Evolutionary conservation across 2,797 vertebrate genomes (phyloP).

Genomic region (Taenioides sp.): DNA sequence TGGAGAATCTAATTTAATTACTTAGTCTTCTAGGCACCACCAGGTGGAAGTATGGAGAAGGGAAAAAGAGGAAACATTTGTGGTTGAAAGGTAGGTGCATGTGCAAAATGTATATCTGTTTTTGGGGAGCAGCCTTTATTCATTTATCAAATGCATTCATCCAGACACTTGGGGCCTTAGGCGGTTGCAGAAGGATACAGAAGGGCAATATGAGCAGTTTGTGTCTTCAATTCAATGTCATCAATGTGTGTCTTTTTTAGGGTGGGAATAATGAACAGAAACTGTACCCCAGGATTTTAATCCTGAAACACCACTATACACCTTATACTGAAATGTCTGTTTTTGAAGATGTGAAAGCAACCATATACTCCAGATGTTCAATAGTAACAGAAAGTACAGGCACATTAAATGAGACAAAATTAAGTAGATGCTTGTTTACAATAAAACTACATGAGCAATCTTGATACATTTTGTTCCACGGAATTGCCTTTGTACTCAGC

Average conservation of each 20-base stretch:
- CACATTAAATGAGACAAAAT: background rate
- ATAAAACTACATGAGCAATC: background rate
- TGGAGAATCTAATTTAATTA: conserved; percentile 58
- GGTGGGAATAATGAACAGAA: background rate
- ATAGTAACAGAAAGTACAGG: background rate
- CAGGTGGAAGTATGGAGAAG: conserved; percentile 40
- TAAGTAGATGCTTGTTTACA: conserved; percentile 17
- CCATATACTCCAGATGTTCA: background rate
- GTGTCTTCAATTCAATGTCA: too few relatives aligned
- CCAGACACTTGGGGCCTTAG: background rate
- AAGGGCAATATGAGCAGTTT: background rate
- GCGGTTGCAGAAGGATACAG: background rate
- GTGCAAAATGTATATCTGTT: conserved; percentile 21
- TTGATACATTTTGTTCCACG: background rate
- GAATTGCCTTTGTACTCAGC: background rate
- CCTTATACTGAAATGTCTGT: background rate
- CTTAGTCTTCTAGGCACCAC: conserved; percentile 57
- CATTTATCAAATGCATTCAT: conserved; percentile 1
- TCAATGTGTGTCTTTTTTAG: too few relatives aligned
- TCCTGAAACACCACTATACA: background rate
- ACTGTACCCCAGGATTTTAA: background rate
- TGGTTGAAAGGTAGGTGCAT: conserved; percentile 26
- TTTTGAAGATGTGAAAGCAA: background rate
- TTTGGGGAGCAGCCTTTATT: background rate
- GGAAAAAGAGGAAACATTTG: conserved; percentile 19